Evolutionary conservation across 2,113 vertebrate genomes (phyloP).

Genomic region (Eurypyga helias): DNA sequence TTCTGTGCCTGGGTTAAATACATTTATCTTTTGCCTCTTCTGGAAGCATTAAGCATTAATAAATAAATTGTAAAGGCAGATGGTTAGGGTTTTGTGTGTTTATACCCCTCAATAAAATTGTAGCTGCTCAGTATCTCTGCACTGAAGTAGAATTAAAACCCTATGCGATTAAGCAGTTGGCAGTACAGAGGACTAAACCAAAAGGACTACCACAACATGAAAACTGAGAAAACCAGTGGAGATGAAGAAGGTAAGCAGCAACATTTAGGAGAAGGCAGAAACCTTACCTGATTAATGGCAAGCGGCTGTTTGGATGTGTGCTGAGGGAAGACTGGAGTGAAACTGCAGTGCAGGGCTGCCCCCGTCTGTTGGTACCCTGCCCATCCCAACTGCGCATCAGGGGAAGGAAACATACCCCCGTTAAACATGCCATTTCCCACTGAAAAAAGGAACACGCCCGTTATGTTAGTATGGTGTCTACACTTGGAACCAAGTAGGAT

Average conservation of each 20-base stretch:
- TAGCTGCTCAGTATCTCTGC: background rate
- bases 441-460: background rate
- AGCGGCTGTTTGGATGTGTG: background rate
- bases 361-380: background rate
- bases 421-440: background rate
- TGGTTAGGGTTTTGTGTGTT: background rate
- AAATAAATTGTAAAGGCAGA: background rate
- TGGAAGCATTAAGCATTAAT: slow-evolving; percentile 50
- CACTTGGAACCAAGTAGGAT: background rate
- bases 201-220: background rate
- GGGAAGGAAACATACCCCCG: background rate
- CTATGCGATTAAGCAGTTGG: background rate
- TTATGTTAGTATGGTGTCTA: background rate
- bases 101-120: background rate
- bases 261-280: background rate
- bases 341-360: background rate
- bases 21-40: slow-evolving; percentile 38
- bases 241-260: background rate
- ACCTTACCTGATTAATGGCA: background rate
- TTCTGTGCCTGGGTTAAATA: slow-evolving; percentile 42
- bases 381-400: background rate
- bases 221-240: background rate
- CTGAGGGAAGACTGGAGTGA: background rate
- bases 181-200: background rate
- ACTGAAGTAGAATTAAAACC: background rate